These are phyloP conservation scores for Osmerus mordax DNA, from an alignment of 2,113 vertebrate species.

Conservation along the genomic window DNA sequence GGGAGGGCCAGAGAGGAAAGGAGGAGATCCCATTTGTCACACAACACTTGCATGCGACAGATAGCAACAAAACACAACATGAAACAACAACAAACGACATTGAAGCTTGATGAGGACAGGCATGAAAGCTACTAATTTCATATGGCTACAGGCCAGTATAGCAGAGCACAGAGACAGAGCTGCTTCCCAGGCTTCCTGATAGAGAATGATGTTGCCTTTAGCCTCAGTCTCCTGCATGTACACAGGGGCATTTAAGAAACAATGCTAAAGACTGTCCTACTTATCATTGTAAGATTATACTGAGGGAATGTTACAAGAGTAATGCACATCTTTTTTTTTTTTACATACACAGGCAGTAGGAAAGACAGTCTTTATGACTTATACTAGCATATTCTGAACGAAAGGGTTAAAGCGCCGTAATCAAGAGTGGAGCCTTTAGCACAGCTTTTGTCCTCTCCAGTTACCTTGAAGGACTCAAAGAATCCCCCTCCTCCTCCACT, in stretches of 20 bases:
- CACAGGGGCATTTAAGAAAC: constrained; percentile 11
- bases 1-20: constrained; percentile 30
- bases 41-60: constrained; percentile 13
- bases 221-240: constrained; percentile 5
- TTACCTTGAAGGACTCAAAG: constrained; percentile 97
- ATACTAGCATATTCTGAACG: too few relatives aligned
- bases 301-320: too few relatives aligned
- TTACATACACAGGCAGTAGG: too few relatives aligned
- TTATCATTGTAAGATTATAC: too few relatives aligned
- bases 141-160: constrained; percentile 35
- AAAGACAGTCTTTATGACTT: too few relatives aligned
- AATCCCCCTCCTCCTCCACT: constrained; percentile 80
- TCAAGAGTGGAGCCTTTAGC: background rate
- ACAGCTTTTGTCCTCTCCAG: constrained; percentile 13
- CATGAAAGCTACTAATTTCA: constrained; percentile 10
- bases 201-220: constrained; percentile 28
- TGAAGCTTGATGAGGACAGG: constrained; percentile 9
- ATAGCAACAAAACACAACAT: constrained; percentile 14
- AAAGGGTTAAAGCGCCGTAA: too few relatives aligned
- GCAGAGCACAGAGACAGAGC: constrained; percentile 29
- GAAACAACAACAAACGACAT: background rate
- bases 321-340: too few relatives aligned
- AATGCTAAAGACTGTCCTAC: too few relatives aligned
- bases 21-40: constrained; percentile 1
- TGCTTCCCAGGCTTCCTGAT: constrained; percentile 23